phyloP scores from a whole-genome alignment of 2,888 invertebrate genomes.

The Melanotus villosus region DNA sequence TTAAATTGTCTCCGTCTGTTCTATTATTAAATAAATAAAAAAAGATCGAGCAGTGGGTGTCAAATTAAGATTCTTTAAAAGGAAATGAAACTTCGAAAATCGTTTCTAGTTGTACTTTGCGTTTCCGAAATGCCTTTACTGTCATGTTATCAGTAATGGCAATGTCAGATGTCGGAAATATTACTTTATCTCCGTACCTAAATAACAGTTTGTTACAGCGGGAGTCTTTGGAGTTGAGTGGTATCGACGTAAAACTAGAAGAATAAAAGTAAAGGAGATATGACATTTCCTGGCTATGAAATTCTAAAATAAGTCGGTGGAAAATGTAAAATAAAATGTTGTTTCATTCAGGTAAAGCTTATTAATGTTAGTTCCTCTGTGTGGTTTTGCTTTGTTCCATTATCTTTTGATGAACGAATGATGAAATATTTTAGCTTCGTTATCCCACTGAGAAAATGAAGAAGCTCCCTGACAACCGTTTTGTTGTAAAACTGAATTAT shows the following conservation, averaged over 20 bases:
- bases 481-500: too few relatives aligned
- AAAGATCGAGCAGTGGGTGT: background rate
- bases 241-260: constrained; percentile 20
- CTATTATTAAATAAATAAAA: background rate
- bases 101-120: constrained; percentile 22
- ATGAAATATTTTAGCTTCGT: background rate
- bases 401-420: background rate
- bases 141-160: constrained; percentile 16
- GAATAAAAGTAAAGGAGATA: constrained; percentile 7
- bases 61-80: constrained; percentile 4
- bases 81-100: constrained; percentile 23
- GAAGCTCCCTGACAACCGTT: background rate
- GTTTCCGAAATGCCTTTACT: constrained; percentile 5
- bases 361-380: background rate
- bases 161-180: constrained; percentile 31
- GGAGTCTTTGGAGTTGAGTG: background rate
- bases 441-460: background rate
- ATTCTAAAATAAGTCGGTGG: constrained; percentile 1
- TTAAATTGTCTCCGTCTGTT: too few relatives aligned
- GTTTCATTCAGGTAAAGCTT: constrained; percentile 1
- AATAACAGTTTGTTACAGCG: constrained; percentile 12
- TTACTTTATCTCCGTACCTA: constrained; percentile 17
- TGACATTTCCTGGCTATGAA: constrained; percentile 4
- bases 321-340: background rate
- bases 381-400: background rate